These are phyloP conservation scores for Entomobrya multifasciata DNA, from an alignment of 2,888 invertebrate species.

Conservation along the genomic window DNA sequence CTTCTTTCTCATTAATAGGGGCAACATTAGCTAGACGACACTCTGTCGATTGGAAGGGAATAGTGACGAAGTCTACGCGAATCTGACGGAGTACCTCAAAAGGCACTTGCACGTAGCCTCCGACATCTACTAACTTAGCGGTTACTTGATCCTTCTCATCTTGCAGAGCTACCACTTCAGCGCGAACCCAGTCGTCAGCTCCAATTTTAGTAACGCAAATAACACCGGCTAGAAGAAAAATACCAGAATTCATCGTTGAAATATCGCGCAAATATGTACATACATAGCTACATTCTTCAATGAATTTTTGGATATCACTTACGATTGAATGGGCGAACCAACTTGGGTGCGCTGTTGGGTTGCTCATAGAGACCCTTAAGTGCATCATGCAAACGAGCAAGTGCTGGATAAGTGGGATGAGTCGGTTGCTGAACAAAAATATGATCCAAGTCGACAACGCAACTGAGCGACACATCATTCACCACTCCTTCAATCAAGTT, in stretches of 20 bases:
- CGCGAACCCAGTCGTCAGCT: constrained; percentile 92
- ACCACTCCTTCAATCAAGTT: constrained; percentile 94
- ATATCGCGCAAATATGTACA: too few species aligned
- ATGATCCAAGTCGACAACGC: constrained; percentile 92
- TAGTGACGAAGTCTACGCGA: constrained; percentile 93
- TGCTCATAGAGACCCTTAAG: constrained; percentile 92
- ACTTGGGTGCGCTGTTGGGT: constrained; percentile 87
- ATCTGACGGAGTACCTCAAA: constrained; percentile 93
- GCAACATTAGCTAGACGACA: constrained; percentile 94
- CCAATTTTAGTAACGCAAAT: constrained; percentile 93
- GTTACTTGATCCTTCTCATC: constrained; percentile 85
- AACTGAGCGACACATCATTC: constrained; percentile 95
- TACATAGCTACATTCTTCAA: too few species aligned
- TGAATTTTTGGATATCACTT: too few species aligned
- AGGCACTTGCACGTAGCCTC: constrained; percentile 92
- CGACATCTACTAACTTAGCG: constrained; percentile 96
- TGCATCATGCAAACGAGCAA: constrained; percentile 89
- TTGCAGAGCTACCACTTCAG: constrained; percentile 87
- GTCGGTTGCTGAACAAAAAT: constrained; percentile 97
- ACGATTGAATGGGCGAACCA: constrained; percentile 91
- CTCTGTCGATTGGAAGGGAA: constrained; percentile 99
- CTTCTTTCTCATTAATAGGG: constrained; percentile 84
- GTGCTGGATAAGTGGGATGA: constrained; percentile 94
- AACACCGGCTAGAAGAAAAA: constrained; percentile 86
- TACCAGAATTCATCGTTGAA: too few species aligned